phyloP scores from a whole-genome alignment of 1,140 invertebrate species.

The Polypedilum vanderplanki region DNA sequence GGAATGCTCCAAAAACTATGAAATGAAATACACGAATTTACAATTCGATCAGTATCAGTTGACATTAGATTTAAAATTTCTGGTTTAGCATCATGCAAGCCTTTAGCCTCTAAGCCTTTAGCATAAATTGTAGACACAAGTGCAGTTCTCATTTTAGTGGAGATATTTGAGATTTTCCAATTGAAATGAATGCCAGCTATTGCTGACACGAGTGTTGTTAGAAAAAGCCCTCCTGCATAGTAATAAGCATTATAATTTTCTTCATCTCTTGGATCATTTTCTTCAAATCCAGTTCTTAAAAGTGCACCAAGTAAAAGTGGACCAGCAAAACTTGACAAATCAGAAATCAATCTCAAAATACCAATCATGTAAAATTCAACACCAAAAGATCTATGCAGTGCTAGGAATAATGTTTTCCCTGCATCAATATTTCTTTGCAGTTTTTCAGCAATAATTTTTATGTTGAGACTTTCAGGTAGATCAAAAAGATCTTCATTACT shows the following conservation, averaged over 20 bases:
- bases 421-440: constrained; percentile 37
- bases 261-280: constrained; percentile 48
- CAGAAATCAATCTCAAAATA: constrained; percentile 75
- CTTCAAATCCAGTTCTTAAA: constrained; percentile 46
- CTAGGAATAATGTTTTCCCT: constrained; percentile 54
- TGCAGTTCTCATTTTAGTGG: constrained; percentile 77
- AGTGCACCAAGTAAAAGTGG: constrained; percentile 67
- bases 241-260: constrained; percentile 49
- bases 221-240: constrained; percentile 68
- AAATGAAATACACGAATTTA: constrained; percentile 92
- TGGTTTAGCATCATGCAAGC: constrained; percentile 37
- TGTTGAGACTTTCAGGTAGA: constrained; percentile 53
- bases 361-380: constrained; percentile 84
- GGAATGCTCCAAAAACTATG: constrained; percentile 96
- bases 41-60: constrained; percentile 88
- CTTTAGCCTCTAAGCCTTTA: constrained; percentile 64
- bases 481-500: constrained; percentile 78
- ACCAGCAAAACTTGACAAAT: constrained; percentile 76
- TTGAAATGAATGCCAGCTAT: constrained; percentile 83
- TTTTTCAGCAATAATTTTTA: constrained; percentile 37
- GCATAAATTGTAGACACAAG: constrained; percentile 79
- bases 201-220: constrained; percentile 59
- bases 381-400: constrained; percentile 77
- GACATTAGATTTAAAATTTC: constrained; percentile 97
- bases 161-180: constrained; percentile 76